Evolutionary conservation across 2,113 vertebrate species (phyloP).

Genomic region (Corynorhinus townsendii): DNA sequence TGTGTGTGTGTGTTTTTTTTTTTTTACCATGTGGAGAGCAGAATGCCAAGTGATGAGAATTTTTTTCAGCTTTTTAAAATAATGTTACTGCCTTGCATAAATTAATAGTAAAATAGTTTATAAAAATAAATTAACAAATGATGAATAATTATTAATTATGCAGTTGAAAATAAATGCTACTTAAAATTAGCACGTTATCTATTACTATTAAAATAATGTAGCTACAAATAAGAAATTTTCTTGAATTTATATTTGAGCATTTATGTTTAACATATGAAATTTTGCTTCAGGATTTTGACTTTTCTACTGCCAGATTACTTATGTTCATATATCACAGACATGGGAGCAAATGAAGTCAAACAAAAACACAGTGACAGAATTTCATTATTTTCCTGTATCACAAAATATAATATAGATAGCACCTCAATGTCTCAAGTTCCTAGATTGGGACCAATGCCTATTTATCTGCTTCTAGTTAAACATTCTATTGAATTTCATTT

Average conservation of each 20-base stretch:
- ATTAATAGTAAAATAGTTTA: neutral
- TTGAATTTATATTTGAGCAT: neutral
- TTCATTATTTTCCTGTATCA: neutral
- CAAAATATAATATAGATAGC: neutral
- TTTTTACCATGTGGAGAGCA: neutral
- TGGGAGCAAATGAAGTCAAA: neutral
- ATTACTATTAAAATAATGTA: neutral
- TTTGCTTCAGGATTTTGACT: conserved; percentile 1
- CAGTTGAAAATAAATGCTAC: neutral
- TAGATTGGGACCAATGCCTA: neutral
- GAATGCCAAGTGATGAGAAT: neutral
- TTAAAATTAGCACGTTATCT: neutral
- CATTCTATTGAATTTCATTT: neutral
- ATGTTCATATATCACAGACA: neutral
- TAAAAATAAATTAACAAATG: neutral
- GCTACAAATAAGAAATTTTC: conserved; percentile 4
- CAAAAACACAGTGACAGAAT: neutral
- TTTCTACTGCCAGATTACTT: neutral
- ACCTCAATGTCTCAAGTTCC: neutral
- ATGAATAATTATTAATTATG: neutral
- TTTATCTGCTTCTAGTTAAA: neutral
- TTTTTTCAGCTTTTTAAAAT: neutral
- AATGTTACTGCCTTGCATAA: neutral
- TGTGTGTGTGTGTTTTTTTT: neutral
- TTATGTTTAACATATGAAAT: neutral